phyloP scores from a whole-genome alignment of 2,797 vertebrate genomes.

The Vireo griseus region DNA sequence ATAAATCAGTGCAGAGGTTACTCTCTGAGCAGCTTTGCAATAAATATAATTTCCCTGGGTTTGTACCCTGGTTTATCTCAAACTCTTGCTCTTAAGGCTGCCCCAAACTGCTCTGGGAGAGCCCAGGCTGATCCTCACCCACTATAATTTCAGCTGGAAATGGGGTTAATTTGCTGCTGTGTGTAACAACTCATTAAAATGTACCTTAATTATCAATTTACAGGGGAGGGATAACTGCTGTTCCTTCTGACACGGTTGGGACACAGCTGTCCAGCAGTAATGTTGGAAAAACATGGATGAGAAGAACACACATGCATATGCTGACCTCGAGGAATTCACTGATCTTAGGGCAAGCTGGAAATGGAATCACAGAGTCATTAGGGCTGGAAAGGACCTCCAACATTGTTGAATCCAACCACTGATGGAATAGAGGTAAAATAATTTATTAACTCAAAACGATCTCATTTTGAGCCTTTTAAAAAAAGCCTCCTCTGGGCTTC shows the following conservation, averaged over 20 bases:
- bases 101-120: neutral
- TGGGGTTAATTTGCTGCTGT: neutral
- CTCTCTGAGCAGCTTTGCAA: neutral
- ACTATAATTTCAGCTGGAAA: neutral
- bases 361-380: neutral
- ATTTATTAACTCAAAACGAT: neutral
- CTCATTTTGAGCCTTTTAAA: neutral
- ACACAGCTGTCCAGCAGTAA: slow-evolving; percentile 73
- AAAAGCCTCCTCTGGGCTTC: neutral
- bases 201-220: slow-evolving; percentile 89
- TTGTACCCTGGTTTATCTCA: neutral
- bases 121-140: neutral
- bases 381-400: neutral
- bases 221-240: slow-evolving; percentile 69
- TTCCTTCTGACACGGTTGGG: slow-evolving; percentile 38
- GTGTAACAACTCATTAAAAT: neutral
- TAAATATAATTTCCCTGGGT: neutral
- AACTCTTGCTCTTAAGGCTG: neutral
- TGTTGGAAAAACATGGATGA: slow-evolving; percentile 87
- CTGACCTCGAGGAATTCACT: slow-evolving; percentile 87
- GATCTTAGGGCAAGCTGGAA: slow-evolving; percentile 86
- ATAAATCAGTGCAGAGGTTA: neutral
- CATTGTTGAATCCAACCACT: neutral
- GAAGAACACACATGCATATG: slow-evolving; percentile 88
- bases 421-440: neutral